These are phyloP conservation scores for Rhipidura dahli DNA, from an alignment of 2,113 vertebrate species.

Conservation along the genomic window DNA sequence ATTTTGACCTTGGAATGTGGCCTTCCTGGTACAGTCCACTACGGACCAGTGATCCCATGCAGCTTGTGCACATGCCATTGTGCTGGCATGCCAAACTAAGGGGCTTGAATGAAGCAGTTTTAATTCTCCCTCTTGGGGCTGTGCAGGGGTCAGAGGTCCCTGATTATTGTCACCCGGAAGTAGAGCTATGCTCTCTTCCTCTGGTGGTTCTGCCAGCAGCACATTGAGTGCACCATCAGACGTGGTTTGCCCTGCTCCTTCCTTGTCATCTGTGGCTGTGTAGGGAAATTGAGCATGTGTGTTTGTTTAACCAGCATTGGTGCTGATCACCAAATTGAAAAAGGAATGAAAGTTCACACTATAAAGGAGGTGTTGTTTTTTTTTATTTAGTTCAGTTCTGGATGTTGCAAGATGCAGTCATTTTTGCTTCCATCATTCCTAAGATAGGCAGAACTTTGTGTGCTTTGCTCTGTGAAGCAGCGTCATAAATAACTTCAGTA, in stretches of 20 bases:
- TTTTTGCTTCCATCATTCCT: background rate
- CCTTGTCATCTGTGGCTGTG: background rate
- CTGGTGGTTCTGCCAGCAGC: background rate
- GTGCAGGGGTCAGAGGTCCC: background rate
- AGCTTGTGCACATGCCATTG: background rate
- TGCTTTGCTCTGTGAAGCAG: background rate
- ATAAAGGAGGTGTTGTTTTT: background rate
- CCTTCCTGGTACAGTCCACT: background rate
- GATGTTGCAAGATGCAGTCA: background rate
- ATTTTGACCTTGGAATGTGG: background rate
- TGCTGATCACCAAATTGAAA: background rate
- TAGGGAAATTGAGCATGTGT: background rate
- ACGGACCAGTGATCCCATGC: background rate
- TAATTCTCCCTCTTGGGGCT: background rate
- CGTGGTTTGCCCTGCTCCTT: background rate
- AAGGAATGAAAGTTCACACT: background rate
- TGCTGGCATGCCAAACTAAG: background rate
- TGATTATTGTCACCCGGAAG: background rate
- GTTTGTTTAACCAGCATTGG: background rate
- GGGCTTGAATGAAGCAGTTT: background rate
- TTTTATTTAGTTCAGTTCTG: background rate
- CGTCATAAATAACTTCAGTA: background rate
- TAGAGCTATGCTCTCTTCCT: background rate
- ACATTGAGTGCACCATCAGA: rapidly evolving
- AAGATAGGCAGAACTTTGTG: background rate